phyloP scores from a whole-genome alignment of 2,113 vertebrate species.

The Anguilla rostrata region DNA sequence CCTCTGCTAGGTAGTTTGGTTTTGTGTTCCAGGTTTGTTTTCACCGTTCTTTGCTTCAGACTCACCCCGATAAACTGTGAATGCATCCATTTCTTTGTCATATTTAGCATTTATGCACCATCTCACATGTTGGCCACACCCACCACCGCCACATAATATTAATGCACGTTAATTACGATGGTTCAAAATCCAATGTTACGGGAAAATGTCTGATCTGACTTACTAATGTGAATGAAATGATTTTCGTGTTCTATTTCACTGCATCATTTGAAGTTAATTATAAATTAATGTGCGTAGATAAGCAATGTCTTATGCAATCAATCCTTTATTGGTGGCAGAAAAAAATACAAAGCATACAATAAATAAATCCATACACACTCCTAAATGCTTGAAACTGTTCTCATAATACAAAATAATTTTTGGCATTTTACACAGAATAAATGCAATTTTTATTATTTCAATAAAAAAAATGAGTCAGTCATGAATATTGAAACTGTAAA shows the following conservation, averaged over 20 bases:
- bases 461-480: not conserved
- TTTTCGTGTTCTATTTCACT: too few species aligned
- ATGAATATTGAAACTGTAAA: not conserved
- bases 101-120: too few species aligned
- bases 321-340: slow-evolving; percentile 4
- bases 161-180: too few species aligned
- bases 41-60: too few species aligned
- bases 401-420: not conserved
- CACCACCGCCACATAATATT: too few species aligned
- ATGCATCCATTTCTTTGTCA: too few species aligned
- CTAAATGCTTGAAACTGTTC: not conserved
- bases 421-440: not conserved
- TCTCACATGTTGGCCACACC: too few species aligned
- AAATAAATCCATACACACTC: not conserved
- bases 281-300: not conserved
- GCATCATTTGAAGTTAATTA: too few species aligned
- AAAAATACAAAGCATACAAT: slow-evolving; percentile 1
- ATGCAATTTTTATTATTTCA: not conserved
- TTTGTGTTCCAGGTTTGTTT: not conserved
- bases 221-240: too few species aligned
- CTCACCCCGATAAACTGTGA: too few species aligned
- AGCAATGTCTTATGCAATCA: not conserved
- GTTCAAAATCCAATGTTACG: too few species aligned
- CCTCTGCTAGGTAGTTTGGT: not conserved
- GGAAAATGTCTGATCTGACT: too few species aligned